Percentiles rank a stretch among this genome's conserved stretches.
Conservation (phyloP, 2,888 invertebrate genomes). For the Drosophila yooni region DNA sequence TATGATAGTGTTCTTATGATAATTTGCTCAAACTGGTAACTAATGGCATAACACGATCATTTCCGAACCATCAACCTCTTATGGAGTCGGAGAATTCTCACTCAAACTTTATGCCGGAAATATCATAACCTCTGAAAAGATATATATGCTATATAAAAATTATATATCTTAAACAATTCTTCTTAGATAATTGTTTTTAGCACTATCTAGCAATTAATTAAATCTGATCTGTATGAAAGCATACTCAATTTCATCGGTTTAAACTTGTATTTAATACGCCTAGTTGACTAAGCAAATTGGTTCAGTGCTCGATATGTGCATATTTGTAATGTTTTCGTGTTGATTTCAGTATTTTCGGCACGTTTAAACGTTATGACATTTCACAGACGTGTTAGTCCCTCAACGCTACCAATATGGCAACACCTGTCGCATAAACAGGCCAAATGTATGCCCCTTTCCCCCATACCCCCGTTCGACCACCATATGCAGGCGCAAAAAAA, state of each 20-base stretch:
- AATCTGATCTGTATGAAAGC: not conserved
- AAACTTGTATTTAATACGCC: conserved; percentile 3
- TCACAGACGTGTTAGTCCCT: conserved; percentile 76
- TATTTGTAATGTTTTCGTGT: conserved; percentile 21
- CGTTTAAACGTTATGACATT: conserved; percentile 83
- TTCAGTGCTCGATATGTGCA: conserved; percentile 17
- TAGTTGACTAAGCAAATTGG: conserved; percentile 21
- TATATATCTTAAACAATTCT: not conserved
- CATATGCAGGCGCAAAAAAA: conserved; percentile 28
- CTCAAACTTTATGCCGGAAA: too few species aligned
- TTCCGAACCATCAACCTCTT: too few species aligned
- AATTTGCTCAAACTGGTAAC: too few species aligned
- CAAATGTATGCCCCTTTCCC: conserved; percentile 26
- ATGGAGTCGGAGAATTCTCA: not conserved
- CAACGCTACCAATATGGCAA: conserved; percentile 69
- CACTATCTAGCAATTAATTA: not conserved
- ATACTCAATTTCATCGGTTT: not conserved
- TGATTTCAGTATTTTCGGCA: conserved; percentile 72
- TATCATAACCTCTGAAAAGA: not conserved
- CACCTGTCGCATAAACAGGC: conserved; percentile 77
- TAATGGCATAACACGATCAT: too few species aligned
- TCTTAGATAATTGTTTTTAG: not conserved
- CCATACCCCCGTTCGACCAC: not conserved
- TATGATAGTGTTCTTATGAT: not conserved
- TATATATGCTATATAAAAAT: too few species aligned